Base-by-base conservation (phyloP, 2,797 vertebrate genomes). In the Anguilla anguilla region DNA sequence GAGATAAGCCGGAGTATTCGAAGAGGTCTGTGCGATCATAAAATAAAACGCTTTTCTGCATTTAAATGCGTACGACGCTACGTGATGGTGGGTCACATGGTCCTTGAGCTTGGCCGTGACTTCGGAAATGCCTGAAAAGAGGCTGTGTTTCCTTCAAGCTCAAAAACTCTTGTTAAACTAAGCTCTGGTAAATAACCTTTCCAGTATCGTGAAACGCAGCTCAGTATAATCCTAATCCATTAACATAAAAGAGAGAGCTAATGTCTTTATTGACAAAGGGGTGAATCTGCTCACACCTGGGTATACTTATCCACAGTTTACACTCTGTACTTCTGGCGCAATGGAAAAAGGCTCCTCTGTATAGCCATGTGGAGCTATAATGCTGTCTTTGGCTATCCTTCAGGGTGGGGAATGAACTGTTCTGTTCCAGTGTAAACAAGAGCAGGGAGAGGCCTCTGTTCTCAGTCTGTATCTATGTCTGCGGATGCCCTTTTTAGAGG, bases 241-340 rank as follows among this genome's bases (percentile, higher is more conserved):
- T 72, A 13, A 72, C 2, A 31, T 72, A 19, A 72, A 72, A 72
- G 69, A 31, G 69, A 72, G 69, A 72, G 0, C n/a, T 28, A 10
- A 72, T 72, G n/a, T 72, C 69, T 35, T 72, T 35, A 72, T 72
- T 72, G 69, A 72, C 69, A 72, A 72, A 72, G 69, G 28, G 10
- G 69, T 31, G 69, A 72, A 7, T 31, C 28, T 3, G 3, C 15
- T 43, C 15, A 77, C 74, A 77, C 31, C 31, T 77, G 74, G 74
- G 35, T 77, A 19, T 43, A 77, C 13, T 39, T 77, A 77, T 77
- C 11, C 15, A 77, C 22, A 5, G 31, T 19, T 77, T 43, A 39
- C 74, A 77, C 13, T 35, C 35, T 39, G 74, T 39, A 35, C 74
- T 77, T 19, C 35, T 77, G 35, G 31, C 10, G 35, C 15, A 31